Base-by-base conservation (phyloP, 1,140 invertebrate genomes). In the Cherax destructor region DNA sequence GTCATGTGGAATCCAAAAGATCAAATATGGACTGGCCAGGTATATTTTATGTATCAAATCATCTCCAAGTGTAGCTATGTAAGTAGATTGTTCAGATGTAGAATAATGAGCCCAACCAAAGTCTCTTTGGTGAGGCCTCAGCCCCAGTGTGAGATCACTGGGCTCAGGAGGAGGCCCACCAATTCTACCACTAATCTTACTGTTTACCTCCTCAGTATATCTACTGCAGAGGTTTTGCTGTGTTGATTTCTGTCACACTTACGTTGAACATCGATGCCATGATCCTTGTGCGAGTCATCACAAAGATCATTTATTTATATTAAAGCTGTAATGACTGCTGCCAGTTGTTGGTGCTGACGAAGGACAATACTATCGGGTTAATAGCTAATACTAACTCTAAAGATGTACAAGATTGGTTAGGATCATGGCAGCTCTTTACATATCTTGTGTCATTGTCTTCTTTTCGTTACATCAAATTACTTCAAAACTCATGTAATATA, bases 401-500 rank as follows among this genome's bases (percentile, higher is more conserved):
- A 56, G 56, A 30, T 76, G 56, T 24, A 79, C 56, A 80, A 61
- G 52, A 79, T 65, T 61, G 86, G 74, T 79, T 65, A 65, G 86
- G 86, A 80, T 88, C 86, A 88, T 88, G 86, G 86, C 77, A 49
- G 56, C 61, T 88, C 83, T 77, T 91, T 79, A 90, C 88, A 90
- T 90, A 84, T 84, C 88, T 91, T 91, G 83, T 79, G 83, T 91
- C 89, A 69, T 91, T 83, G 41, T 91, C 80, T 83, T 81, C 69
- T 83, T 86, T 88, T 74, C n/a, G 87, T 91, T 91, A 77, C 81
- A 85, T 86, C 83, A 91, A 80, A 86, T 52, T 85, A 80, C 83
- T 91, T 85, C 83, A 91, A 91, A 91, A 91, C 85, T 91, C 89
- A 91, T 91, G 89, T 91, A 91, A 91, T 85, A 91, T 91, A 86